phyloP scores from a whole-genome alignment of 2,113 vertebrate species.

The Cacatua alba region DNA sequence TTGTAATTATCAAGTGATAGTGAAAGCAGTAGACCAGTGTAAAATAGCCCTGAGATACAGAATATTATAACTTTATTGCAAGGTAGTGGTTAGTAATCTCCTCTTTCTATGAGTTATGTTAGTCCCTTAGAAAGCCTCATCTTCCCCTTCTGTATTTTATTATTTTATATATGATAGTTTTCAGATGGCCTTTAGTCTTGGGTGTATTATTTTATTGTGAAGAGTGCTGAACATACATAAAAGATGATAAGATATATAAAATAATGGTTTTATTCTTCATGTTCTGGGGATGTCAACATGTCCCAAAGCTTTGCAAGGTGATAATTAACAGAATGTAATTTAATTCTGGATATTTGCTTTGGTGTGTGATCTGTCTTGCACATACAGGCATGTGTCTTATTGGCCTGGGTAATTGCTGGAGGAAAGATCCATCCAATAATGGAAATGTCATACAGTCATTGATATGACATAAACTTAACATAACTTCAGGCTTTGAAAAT shows the following conservation, averaged over 20 bases:
- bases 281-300: not conserved
- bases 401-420: constrained; percentile 22
- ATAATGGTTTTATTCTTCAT: constrained; percentile 16
- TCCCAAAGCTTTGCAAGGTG: constrained; percentile 31
- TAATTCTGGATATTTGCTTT: constrained; percentile 55
- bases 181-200: constrained; percentile 8
- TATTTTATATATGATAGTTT: not conserved
- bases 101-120: not conserved
- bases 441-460: constrained; percentile 29
- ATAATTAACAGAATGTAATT: constrained; percentile 64
- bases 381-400: not conserved
- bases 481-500: constrained; percentile 37
- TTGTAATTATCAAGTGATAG: not conserved
- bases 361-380: constrained; percentile 24
- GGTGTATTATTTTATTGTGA: not conserved
- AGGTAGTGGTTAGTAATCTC: not conserved
- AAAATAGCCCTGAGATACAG: not conserved
- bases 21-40: not conserved
- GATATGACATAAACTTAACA: constrained; percentile 25
- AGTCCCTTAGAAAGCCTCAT: not conserved
- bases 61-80: not conserved
- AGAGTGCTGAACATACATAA: not conserved
- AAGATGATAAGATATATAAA: constrained; percentile 14
- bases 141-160: not conserved
- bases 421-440: constrained; percentile 22